phyloP scores from a whole-genome alignment of 2,888 invertebrate species.

The Chamaedrilus cognettii region DNA sequence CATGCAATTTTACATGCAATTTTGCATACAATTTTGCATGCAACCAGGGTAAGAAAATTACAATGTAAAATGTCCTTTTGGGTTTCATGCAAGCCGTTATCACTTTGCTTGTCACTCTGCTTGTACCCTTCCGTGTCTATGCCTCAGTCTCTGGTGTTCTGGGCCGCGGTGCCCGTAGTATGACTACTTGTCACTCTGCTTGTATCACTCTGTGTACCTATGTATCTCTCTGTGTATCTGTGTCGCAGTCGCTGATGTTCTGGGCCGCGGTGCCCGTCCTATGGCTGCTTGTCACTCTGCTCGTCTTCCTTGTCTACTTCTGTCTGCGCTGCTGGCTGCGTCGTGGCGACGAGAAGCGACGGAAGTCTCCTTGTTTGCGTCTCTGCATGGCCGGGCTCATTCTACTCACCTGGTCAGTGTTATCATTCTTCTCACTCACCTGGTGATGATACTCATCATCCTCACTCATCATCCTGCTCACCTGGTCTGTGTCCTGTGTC shows the following conservation, averaged over 20 bases:
- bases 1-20: too few species aligned
- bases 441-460: too few species aligned
- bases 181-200: too few species aligned
- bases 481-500: too few species aligned
- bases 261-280: constrained; percentile 92
- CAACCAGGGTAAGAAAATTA: too few species aligned
- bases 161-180: constrained; percentile 91
- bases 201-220: too few species aligned
- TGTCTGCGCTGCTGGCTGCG: constrained; percentile 95
- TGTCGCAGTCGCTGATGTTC: constrained; percentile 83
- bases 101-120: too few species aligned
- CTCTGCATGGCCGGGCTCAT: constrained; percentile 65
- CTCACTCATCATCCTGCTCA: too few species aligned
- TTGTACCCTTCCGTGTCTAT: background rate
- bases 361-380: constrained; percentile 81
- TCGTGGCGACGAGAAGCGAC: constrained; percentile 69
- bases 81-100: too few species aligned
- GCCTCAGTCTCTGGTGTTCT: constrained; percentile 84
- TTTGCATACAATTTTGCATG: too few species aligned
- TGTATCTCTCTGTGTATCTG: background rate
- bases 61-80: too few species aligned
- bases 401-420: constrained; percentile 76
- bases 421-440: too few species aligned
- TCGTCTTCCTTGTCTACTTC: constrained; percentile 87
- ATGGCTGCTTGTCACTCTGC: constrained; percentile 85